These are phyloP conservation scores for Muscina levida DNA, from an alignment of 2,888 invertebrate genomes.

Conservation along the genomic window DNA sequence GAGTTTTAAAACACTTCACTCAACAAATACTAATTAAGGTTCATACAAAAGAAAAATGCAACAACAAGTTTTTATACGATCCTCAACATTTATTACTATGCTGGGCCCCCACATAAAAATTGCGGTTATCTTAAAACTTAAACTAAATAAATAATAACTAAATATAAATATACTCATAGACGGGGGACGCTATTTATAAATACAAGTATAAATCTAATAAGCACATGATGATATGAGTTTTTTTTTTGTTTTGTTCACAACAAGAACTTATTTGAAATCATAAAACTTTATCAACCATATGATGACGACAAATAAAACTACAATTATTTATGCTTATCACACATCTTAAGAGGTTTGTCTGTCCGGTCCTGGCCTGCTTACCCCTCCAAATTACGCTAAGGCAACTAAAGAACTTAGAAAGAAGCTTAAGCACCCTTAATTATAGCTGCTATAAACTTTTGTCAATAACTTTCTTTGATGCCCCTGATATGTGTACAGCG, in stretches of 20 bases:
- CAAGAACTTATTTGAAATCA: constrained; percentile 41
- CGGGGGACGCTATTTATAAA: no score
- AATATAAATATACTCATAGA: no score
- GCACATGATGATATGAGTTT: neutral
- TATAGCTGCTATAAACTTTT: constrained; percentile 45
- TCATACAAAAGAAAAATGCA: no score
- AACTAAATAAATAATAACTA: no score
- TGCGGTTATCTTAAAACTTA: no score
- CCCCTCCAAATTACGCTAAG: neutral
- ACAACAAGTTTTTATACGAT: no score
- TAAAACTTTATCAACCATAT: constrained; percentile 54
- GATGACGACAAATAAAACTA: constrained; percentile 47
- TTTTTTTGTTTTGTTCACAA: neutral
- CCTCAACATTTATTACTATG: no score
- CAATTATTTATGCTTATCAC: constrained; percentile 57
- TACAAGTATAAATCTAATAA: constrained; percentile 6
- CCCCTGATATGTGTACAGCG: neutral
- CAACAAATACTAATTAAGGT: no score
- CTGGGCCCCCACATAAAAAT: no score
- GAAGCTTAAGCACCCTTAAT: constrained; percentile 58
- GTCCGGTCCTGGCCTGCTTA: neutral
- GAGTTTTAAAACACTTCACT: no score
- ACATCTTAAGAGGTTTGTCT: constrained; percentile 47
- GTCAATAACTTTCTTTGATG: constrained; percentile 10
- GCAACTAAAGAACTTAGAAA: no score